Evolutionary conservation across 2,797 vertebrate species (phyloP), one percentile per base, ranked within the genome.

Genomic region (Philypnodon macrostomus): DNA sequence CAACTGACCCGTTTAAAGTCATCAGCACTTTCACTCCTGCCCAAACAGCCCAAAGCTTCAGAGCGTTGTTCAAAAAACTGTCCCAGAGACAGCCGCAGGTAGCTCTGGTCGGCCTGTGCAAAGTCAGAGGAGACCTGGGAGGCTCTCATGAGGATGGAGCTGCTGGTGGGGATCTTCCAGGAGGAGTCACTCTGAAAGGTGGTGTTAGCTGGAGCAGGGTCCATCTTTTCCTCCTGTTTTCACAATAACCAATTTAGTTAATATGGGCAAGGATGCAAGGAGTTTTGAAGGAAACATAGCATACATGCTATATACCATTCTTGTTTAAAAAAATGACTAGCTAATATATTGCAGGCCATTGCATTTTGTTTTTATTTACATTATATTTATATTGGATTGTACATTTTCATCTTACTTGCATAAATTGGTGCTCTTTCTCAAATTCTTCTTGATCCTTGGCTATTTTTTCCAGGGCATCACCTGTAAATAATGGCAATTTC

Each of bases 31-130:
- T 42, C 38, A 57, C 71, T 85, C 23, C 4, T 63, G 51, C 93
- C 92, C 51, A 99, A 90, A 67, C 92, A 93, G 42, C 97, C 97
- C 16, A 99, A 87, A 53, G 97, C 96, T 88, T 98, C 97, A 11
- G 97, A 99, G 45, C 95, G 91, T 58, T 94, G 92, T 47, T 87
- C 88, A 69, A 99, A 95, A 71, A 99, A 99, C 61, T 96, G 90
- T 2, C 97, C 97, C 15, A 98, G 74, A 55, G 95, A 96, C 11
- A 98, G 89, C 4, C 86, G 91, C 66, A 97, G 85, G 33, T 95
- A 98, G 77, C 91, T 95, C 65, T 92, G 90, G 83, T 94, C 86
- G 1, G 72, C 88, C 58, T 84, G 85, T 40, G 85, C 72, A 40
- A 91, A 84, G 49, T 91, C 90, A 0, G 90, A 85, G n/a, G 88